Evolutionary conservation across 2,888 invertebrate species (phyloP).

Genomic region (Hemaris fuciformis): DNA sequence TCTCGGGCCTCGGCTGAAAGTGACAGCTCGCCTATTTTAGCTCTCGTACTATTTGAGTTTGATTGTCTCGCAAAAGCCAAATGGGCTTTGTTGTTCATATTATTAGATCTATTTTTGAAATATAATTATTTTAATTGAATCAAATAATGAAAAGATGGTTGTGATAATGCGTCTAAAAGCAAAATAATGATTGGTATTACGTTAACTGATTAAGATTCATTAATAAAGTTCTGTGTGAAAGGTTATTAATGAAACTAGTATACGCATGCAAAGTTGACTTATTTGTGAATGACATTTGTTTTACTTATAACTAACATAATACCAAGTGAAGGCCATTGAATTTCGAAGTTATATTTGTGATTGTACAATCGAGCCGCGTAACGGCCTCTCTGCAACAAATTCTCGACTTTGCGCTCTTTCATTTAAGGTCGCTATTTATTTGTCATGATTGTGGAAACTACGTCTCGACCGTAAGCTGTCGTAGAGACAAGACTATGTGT

Average conservation of each 20-base stretch:
- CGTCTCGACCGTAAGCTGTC: conserved; percentile 31
- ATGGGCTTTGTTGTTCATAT: not conserved
- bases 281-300: conserved; percentile 2
- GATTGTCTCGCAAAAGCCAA: not conserved
- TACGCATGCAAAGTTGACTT: not conserved
- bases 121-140: too few species aligned
- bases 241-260: not conserved
- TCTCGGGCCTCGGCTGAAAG: not conserved
- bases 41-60: conserved; percentile 2
- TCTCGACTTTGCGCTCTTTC: conserved; percentile 33
- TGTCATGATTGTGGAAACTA: conserved; percentile 25
- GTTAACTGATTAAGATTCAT: not conserved
- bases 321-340: conserved; percentile 14
- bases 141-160: not conserved
- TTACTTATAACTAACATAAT: not conserved
- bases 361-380: conserved; percentile 30
- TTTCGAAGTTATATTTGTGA: conserved; percentile 34
- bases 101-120: too few species aligned
- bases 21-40: not conserved
- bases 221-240: not conserved
- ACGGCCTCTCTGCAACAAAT: conserved; percentile 22
- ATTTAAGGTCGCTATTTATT: conserved; percentile 30
- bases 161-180: not conserved
- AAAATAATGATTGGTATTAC: too few species aligned
- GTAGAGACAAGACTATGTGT: conserved; percentile 44